These are phyloP conservation scores for Volucella zonaria DNA, from an alignment of 2,888 invertebrate genomes.

Conservation along the genomic window DNA sequence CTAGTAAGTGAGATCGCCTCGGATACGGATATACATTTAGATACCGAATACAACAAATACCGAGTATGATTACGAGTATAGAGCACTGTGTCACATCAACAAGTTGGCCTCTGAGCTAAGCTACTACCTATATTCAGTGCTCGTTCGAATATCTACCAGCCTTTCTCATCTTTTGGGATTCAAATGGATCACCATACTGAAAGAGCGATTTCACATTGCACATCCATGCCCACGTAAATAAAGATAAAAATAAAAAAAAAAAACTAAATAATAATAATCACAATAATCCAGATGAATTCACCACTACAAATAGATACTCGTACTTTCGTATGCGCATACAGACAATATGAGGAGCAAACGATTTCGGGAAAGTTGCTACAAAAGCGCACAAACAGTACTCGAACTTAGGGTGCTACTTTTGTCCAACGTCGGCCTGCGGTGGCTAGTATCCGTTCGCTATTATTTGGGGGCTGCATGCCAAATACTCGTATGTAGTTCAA, in stretches of 20 bases:
- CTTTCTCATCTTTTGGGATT: constrained; percentile 32
- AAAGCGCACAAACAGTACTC: constrained; percentile 7
- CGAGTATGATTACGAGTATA: too few species aligned
- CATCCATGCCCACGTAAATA: constrained; percentile 48
- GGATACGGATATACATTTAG: constrained; percentile 6
- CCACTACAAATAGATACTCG: constrained; percentile 6
- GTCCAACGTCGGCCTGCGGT: too few species aligned
- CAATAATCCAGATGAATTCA: constrained; percentile 49
- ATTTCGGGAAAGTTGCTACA: constrained; percentile 51
- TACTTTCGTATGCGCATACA: not conserved
- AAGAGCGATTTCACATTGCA: constrained; percentile 57
- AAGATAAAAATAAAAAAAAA: not conserved
- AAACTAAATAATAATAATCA: constrained; percentile 34
- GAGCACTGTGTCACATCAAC: constrained; percentile 42
- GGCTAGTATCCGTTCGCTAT: constrained; percentile 30
- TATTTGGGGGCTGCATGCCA: constrained; percentile 40
- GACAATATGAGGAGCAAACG: constrained; percentile 2
- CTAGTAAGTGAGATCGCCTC: constrained; percentile 38
- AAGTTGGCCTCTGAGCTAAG: constrained; percentile 21
- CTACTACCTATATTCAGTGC: not conserved
- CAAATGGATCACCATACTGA: constrained; percentile 38
- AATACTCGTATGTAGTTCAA: not conserved
- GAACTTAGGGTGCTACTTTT: not conserved
- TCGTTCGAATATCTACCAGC: not conserved
- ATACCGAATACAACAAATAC: too few species aligned